These are phyloP conservation scores for Drosophila kepulauana DNA, from an alignment of 1,140 invertebrate genomes.

Conservation along the genomic window DNA sequence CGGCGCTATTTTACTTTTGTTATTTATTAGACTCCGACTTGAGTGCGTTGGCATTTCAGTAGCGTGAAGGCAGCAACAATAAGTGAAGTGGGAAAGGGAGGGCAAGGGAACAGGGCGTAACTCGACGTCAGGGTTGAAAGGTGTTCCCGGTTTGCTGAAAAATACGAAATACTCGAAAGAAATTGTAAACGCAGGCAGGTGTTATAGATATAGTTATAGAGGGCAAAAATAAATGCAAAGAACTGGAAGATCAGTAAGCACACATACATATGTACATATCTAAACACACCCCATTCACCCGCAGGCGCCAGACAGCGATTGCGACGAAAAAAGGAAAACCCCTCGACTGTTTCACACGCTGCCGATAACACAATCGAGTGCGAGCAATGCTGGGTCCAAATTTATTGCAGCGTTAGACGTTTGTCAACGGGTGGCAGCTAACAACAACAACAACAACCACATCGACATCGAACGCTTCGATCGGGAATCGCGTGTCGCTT, in stretches of 20 bases:
- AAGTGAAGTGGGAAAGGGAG: slow-evolving; percentile 27
- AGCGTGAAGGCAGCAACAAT: slow-evolving; percentile 54
- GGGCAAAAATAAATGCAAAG: background rate
- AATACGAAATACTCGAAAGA: slow-evolving; percentile 53
- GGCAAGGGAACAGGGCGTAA: background rate
- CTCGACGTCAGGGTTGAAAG: slow-evolving; percentile 58
- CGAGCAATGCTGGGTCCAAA: slow-evolving; percentile 34
- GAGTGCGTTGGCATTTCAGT: slow-evolving; percentile 68
- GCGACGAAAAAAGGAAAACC: slow-evolving; percentile 39
- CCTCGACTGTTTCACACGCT: slow-evolving; percentile 64
- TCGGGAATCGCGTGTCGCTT: slow-evolving; percentile 72
- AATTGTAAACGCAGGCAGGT: slow-evolving; percentile 38
- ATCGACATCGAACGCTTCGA: slow-evolving; percentile 47
- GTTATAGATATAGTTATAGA: slow-evolving; percentile 39
- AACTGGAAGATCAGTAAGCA: slow-evolving; percentile 3
- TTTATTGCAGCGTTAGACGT: slow-evolving; percentile 33
- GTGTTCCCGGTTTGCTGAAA: slow-evolving; percentile 72
- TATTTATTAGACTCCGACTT: slow-evolving; percentile 3
- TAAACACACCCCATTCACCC: slow-evolving; percentile 33
- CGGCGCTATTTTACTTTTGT: slow-evolving; percentile 14
- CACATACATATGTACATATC: background rate
- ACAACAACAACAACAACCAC: too few species aligned
- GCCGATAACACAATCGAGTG: slow-evolving; percentile 27
- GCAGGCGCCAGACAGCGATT: slow-evolving; percentile 56
- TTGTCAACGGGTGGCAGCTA: slow-evolving; percentile 39